Evolutionary conservation across 2,113 vertebrate genomes (phyloP), one percentile per base, ranked within the genome.

Genomic region (Gallinago paraguaiae): DNA sequence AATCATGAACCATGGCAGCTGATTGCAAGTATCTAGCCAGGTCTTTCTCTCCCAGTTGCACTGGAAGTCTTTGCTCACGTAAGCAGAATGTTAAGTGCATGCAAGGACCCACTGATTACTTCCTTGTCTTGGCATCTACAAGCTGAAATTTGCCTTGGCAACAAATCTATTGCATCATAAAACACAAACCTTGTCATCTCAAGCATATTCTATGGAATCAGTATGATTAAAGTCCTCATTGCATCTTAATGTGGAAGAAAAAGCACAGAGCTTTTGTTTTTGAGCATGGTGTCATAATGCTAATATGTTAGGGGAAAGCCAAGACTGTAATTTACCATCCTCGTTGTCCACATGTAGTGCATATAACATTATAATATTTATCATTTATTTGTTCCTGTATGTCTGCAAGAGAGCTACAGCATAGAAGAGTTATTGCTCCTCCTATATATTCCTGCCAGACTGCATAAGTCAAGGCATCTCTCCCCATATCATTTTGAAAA

Each of bases 401-500:
- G 31, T 54, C 69, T 86, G 2, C 27, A 84, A 70, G 37, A 60
- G 9, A 81, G 22, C 18, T 72, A 46, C 46, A 67, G 16, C 51
- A 81, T 12, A 24, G 50, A 74, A 77, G 82, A 88, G n/a, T 88
- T 90, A 77, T 54, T 92, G 41, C 22, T 63, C 9, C 31, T 3
- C 7, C 19, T 63, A 35, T 39, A 46, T 63, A 74, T 83, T 88
- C 25, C 37, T 63, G 23, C n/a, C 8, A 7, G 31, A 41, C 54
- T 54, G 17, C 11, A 24, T 56, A 90, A 92, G 71, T 16, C 67
- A 85, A 74, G 59, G 9, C 50, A 70, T 79, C 63, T 86, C 53
- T 82, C 81, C 87, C 41, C 61, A 70, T 50, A 89, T 35, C 3
- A 71, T 82, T 95, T 89, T 85, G 28, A 37, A 95, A 91, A 91